These are phyloP conservation scores for Dasysyrphus tricinctus DNA, from an alignment of 2,888 invertebrate species.

Conservation along the genomic window DNA sequence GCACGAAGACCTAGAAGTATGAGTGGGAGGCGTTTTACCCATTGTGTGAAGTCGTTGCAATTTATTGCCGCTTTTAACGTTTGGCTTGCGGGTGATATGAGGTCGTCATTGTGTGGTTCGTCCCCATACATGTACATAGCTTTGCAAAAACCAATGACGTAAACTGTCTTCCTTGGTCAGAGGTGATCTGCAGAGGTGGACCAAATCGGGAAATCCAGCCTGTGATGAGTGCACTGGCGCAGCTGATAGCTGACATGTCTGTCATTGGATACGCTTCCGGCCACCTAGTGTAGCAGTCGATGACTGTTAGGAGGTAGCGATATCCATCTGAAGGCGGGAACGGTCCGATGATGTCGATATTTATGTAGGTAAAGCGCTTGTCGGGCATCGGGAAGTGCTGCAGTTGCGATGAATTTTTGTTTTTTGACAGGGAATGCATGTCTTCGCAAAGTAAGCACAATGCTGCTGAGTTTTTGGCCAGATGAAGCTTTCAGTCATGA, in stretches of 20 bases:
- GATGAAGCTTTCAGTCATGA: too few relatives aligned
- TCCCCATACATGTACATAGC: slow-evolving; percentile 1
- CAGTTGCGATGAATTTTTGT: slow-evolving; percentile 30
- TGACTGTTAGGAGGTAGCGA: slow-evolving; percentile 27
- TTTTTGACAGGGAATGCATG: slow-evolving; percentile 24
- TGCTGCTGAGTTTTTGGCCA: not conserved
- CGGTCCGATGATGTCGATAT: slow-evolving; percentile 29
- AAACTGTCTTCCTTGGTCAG: slow-evolving; percentile 29
- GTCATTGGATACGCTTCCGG: not conserved
- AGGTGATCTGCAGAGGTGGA: slow-evolving; percentile 12
- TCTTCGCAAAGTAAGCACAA: slow-evolving; percentile 32
- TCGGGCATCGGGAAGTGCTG: slow-evolving; percentile 5
- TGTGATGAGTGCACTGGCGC: not conserved
- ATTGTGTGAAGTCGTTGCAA: slow-evolving; percentile 1
- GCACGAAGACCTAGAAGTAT: slow-evolving; percentile 27
- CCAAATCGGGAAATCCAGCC: slow-evolving; percentile 19
- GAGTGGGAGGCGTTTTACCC: slow-evolving; percentile 2
- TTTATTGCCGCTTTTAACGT: slow-evolving; percentile 26
- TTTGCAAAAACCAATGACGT: not conserved
- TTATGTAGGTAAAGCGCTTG: too few relatives aligned
- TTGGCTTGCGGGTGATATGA: slow-evolving; percentile 26
- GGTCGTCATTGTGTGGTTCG: not conserved
- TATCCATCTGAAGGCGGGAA: slow-evolving; percentile 26
- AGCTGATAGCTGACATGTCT: slow-evolving; percentile 9
- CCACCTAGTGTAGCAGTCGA: slow-evolving; percentile 30